phyloP scores from a whole-genome alignment of 2,888 invertebrate genomes.

The Chymomyza amoena region DNA sequence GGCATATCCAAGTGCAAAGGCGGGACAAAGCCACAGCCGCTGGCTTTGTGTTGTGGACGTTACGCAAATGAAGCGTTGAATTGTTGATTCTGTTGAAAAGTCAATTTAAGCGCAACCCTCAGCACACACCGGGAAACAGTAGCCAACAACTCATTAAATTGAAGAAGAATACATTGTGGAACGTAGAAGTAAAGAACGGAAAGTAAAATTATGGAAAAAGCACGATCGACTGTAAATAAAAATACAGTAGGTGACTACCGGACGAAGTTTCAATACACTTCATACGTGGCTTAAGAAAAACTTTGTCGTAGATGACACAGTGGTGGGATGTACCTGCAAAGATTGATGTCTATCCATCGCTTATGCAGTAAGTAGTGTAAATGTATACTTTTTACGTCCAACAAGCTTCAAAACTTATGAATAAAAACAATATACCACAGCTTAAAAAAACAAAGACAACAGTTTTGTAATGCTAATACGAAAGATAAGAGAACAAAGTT shows the following conservation, averaged over 20 bases:
- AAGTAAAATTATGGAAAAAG: conserved; percentile 44
- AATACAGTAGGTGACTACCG: conserved; percentile 19
- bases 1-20: conserved; percentile 51
- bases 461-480: conserved; percentile 70
- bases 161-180: conserved; percentile 51
- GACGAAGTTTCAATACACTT: conserved; percentile 8
- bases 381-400: too few species aligned
- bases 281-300: too few species aligned
- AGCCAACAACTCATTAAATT: conserved; percentile 55
- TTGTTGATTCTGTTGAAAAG: conserved; percentile 53
- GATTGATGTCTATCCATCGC: too few species aligned
- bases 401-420: neutral
- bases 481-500: conserved; percentile 15
- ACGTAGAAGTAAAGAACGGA: neutral
- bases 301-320: too few species aligned
- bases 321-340: too few species aligned
- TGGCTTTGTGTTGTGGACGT: conserved; percentile 45
- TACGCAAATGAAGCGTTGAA: conserved; percentile 62
- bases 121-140: conserved; percentile 25
- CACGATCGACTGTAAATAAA: conserved; percentile 67
- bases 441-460: conserved; percentile 37
- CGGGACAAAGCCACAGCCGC: conserved; percentile 41
- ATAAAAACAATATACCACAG: conserved; percentile 15
- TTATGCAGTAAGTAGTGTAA: too few species aligned
- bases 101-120: conserved; percentile 52